Evolutionary conservation across 1,140 invertebrate species (phyloP), one percentile per base, ranked within the genome.

Genomic region (Oscheius sp.): DNA sequence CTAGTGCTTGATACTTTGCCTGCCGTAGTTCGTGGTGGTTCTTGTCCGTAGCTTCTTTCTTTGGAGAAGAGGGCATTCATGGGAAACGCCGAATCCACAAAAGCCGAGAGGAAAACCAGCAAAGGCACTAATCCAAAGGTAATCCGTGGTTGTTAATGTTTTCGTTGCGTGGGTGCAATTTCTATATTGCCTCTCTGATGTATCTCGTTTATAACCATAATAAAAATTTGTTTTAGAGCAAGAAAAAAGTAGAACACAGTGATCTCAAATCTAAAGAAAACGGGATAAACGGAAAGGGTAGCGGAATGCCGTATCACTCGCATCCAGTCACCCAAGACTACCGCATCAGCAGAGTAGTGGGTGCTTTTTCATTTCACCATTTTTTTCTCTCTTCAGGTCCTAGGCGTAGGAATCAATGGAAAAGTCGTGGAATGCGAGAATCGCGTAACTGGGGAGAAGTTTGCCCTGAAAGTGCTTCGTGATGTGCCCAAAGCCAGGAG

Each of bases 381-480:
- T 59, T 42, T 73, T 23, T 36, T 18, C 20, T 34, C 20, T 71
- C 72, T 81, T 18, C 26, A 82, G 79, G 94, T 97, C 18, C 88
- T 99, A 26, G 95, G 95, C 15, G 89, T 97, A 26, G 95, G 95
- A 13, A 97, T 98, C 76, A 99, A 97, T 86, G 95, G 95, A 45
- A 97, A 97, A 89, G 89, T 89, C 20, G 85, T 90, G 3, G 87
- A 88, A 84, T 92, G 91, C 84, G 90, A 88, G 76, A 88, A 88
- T 28, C 90, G 89, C 74, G 86, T 86, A 61, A 91, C 88, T 4
- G 88, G 89, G 79, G 86, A 90, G 79, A 93, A 93, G 85, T 94
- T 89, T 85, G 93, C 94, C 2, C 86, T 96, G 15, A 95, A 95
- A 89, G 92, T 93, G 29, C 87, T 99, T 3, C 89, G 92, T 77